Evolutionary conservation across 2,113 vertebrate species (phyloP).

Genomic region (Ciconia maguari): DNA sequence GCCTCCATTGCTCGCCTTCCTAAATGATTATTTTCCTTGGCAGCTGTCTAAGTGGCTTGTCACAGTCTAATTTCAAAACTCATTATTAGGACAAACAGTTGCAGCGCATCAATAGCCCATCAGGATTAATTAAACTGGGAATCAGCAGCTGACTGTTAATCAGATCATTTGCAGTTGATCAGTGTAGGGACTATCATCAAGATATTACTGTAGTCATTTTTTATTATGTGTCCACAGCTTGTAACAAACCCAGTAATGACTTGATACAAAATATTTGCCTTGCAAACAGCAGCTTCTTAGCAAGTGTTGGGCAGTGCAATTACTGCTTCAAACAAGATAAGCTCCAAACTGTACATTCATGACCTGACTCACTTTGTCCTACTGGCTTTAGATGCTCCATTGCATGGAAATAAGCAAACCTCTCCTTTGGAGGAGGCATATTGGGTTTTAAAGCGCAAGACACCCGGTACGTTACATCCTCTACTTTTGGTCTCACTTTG

Average conservation of each 20-base stretch:
- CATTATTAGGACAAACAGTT: slow-evolving; percentile 98
- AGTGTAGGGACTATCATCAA: slow-evolving; percentile 76
- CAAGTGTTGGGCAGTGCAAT: not conserved
- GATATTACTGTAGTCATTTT: slow-evolving; percentile 59
- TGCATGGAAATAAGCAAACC: not conserved
- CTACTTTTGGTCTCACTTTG: not conserved
- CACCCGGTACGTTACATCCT: not conserved
- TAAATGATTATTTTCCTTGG: slow-evolving; percentile 80
- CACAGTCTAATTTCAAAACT: slow-evolving; percentile 91
- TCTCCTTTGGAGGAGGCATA: not conserved
- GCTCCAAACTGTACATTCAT: not conserved
- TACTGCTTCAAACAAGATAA: slow-evolving; percentile 20
- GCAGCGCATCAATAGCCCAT: slow-evolving; percentile 93
- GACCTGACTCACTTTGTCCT: slow-evolving; percentile 29
- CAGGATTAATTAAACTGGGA: slow-evolving; percentile 97
- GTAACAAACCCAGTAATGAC: not conserved
- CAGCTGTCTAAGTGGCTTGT: slow-evolving; percentile 89
- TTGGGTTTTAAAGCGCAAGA: not conserved
- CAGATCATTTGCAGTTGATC: slow-evolving; percentile 85
- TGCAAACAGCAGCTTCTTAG: slow-evolving; percentile 39
- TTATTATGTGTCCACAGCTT: slow-evolving; percentile 31
- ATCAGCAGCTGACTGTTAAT: slow-evolving; percentile 91
- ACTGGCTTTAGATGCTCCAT: not conserved
- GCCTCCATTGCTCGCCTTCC: slow-evolving; percentile 67
- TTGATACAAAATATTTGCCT: slow-evolving; percentile 45